phyloP scores from a whole-genome alignment of 2,797 vertebrate species.

The Hypotaenidia okinawae region DNA sequence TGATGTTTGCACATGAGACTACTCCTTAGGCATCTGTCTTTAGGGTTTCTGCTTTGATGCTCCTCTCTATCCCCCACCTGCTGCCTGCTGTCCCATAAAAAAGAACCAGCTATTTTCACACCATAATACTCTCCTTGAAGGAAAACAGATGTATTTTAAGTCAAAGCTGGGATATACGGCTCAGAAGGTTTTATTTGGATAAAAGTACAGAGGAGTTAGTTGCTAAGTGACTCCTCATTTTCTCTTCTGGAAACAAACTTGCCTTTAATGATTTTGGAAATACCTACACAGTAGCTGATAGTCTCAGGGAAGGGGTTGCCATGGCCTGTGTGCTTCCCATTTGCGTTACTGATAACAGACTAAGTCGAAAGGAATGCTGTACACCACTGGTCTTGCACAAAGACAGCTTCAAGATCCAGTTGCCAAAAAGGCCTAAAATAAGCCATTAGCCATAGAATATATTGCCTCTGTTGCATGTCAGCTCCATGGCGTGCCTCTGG shows the following conservation, averaged over 20 bases:
- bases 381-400: neutral
- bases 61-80: neutral
- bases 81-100: no score
- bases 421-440: neutral
- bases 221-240: neutral
- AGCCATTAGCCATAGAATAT: neutral
- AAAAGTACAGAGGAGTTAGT: neutral
- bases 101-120: neutral
- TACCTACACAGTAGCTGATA: neutral
- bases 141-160: neutral
- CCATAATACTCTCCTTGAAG: neutral
- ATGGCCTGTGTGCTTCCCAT: neutral
- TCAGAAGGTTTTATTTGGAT: rapidly evolving
- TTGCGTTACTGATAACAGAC: neutral
- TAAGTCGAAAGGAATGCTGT: neutral
- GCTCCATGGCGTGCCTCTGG: neutral
- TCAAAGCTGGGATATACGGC: neutral
- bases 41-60: neutral
- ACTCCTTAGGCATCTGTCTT: neutral
- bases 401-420: neutral
- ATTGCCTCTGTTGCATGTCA: neutral
- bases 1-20: neutral
- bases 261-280: neutral
- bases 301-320: neutral
- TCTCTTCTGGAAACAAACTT: neutral